Conservation (phyloP, 2,797 vertebrate genomes). For the Harpagifer antarcticus region DNA sequence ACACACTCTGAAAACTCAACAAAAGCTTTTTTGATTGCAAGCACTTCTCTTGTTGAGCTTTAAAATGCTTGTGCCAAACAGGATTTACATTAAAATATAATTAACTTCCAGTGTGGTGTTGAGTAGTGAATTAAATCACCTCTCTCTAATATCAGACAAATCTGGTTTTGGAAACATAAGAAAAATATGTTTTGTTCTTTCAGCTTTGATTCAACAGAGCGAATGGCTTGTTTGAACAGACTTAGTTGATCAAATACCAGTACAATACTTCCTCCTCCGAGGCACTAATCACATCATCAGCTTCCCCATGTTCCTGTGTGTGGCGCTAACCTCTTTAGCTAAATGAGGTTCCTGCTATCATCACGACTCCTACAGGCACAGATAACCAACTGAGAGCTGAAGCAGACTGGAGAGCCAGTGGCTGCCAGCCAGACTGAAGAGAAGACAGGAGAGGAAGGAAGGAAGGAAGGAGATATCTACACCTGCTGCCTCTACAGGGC, state of each 20-base stretch:
- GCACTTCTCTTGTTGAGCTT: no score
- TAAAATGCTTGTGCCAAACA: not conserved
- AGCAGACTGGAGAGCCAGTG: constrained; percentile 34
- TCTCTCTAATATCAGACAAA: not conserved
- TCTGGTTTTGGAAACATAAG: not conserved
- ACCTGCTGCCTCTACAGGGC: constrained; percentile 32
- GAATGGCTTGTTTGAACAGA: constrained; percentile 7
- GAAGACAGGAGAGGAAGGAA: constrained; percentile 41
- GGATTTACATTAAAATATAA: not conserved
- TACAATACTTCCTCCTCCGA: constrained; percentile 34
- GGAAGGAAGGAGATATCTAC: constrained; percentile 46
- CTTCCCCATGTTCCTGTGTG: constrained; percentile 60
- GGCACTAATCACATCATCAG: constrained; percentile 67
- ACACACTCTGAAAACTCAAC: not conserved
- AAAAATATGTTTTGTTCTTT: not conserved
- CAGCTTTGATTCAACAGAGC: not conserved
- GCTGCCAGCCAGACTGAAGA: constrained; percentile 58
- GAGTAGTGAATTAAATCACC: not conserved
- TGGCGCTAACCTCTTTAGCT: constrained; percentile 74
- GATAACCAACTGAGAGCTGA: constrained; percentile 26
- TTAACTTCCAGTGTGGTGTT: not conserved
- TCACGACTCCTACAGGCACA: constrained; percentile 33
- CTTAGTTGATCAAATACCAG: constrained; percentile 22
- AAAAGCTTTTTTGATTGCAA: no score
- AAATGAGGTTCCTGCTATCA: constrained; percentile 61